These are phyloP conservation scores for Pteronura brasiliensis DNA, from an alignment of 2,113 vertebrate species.

Conservation along the genomic window DNA sequence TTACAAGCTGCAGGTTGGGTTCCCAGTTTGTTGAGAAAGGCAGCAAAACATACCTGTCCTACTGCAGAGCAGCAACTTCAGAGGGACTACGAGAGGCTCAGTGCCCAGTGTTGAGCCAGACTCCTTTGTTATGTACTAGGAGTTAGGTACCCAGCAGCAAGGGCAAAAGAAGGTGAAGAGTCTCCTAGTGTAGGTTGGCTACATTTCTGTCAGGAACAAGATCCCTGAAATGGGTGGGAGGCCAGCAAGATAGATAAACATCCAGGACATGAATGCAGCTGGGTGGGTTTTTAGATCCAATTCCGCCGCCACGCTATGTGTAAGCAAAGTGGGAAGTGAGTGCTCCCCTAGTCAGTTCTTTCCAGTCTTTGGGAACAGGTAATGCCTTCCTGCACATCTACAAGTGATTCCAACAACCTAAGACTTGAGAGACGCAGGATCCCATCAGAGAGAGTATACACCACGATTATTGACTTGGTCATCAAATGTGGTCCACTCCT, in stretches of 20 bases:
- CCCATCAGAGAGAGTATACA: not conserved
- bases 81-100: fast-evolving
- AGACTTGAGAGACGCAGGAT: not conserved
- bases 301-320: fast-evolving
- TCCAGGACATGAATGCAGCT: not conserved
- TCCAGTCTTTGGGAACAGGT: not conserved
- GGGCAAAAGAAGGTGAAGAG: not conserved
- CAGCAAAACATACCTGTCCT: not conserved
- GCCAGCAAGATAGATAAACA: not conserved
- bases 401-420: not conserved
- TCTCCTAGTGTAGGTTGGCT: not conserved
- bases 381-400: not conserved
- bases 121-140: not conserved
- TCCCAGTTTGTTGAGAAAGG: not conserved
- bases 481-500: not conserved
- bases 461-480: too few species aligned
- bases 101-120: not conserved
- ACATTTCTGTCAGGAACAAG: not conserved
- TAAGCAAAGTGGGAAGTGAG: not conserved
- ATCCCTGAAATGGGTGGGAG: not conserved
- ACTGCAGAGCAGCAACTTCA: too few species aligned
- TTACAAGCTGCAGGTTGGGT: constrained; percentile 20
- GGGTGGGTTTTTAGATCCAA: not conserved
- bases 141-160: not conserved
- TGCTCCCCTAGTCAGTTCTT: fast-evolving